Evolutionary conservation across 2,888 invertebrate genomes (phyloP), one percentile per base, ranked within the genome.

Genomic region (Drosophila neonasuta): DNA sequence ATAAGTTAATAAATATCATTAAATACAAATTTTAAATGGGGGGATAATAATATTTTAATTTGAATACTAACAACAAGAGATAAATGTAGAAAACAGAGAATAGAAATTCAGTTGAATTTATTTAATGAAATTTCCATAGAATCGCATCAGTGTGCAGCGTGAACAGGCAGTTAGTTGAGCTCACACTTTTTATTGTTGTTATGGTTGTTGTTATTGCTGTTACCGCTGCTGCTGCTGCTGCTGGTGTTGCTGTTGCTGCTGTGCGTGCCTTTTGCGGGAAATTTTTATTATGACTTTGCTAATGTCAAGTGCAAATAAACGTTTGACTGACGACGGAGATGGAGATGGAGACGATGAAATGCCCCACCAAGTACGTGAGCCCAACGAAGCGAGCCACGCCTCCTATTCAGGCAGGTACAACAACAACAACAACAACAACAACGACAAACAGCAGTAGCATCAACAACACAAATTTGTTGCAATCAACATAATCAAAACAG

Each of bases 261-360:
- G 68, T 65, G 65, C 69, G 69, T 74, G 79, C 52, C 68, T 67
- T 58, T 74, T 77, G 74, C 74, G 82, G 78, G 77, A 86, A 84
- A 88, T 87, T 86, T 88, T 74, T 83, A 79, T 88, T 82, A 86
- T 80, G 77, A 79, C 77, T 87, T 72, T 77, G 87, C 87, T 88
- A 88, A 86, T 86, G 86, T 86, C 86, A 86, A 86, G 86, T 87
- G 86, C 86, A 86, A 86, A 87, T 80, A 79, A 83, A 84, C 85
- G 81, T 84, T 86, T 81, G 68, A 69, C 73, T 79, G 65, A 67
- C 61, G 45, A 59, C 50, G 46, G 42, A 32, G 48, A 42, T 24
- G 9, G 36, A 20, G 51, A 52, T 48, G 58, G n/a, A 11, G 36
- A 15, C 8, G 32, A 20, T 20, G 49, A 58, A 52, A 36, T 51